phyloP scores from a whole-genome alignment of 2,797 vertebrate genomes.

The Schizopygopsis pylzovi region DNA sequence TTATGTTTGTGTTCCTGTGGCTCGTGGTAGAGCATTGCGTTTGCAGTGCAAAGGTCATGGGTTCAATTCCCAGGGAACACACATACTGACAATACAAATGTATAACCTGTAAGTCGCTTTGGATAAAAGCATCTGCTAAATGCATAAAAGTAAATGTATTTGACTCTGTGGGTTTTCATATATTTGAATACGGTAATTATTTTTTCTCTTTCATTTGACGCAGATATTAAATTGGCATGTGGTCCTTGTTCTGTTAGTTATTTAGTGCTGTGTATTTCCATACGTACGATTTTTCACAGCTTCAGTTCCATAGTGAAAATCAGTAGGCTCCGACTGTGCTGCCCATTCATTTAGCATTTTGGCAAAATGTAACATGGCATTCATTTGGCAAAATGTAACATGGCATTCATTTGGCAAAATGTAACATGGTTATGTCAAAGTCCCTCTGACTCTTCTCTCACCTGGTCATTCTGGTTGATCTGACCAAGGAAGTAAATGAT shows the following conservation, averaged over 20 bases:
- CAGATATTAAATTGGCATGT: neutral
- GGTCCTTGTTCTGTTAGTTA: neutral
- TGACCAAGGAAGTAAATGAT: conserved; percentile 87
- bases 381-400: too few species aligned
- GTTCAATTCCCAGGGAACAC: too few species aligned
- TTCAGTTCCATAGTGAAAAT: conserved; percentile 1
- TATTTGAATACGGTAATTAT: neutral
- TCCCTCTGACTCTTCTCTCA: conserved; percentile 54
- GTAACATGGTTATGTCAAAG: too few species aligned
- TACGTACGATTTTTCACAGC: conserved; percentile 1
- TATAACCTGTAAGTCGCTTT: too few species aligned
- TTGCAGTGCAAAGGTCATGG: too few species aligned
- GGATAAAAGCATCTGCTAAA: too few species aligned
- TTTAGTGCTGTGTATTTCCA: neutral
- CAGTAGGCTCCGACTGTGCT: neutral
- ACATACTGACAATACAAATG: too few species aligned
- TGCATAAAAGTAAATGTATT: too few species aligned
- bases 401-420: too few species aligned
- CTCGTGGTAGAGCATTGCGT: too few species aligned
- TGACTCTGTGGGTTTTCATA: neutral
- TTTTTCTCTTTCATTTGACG: neutral
- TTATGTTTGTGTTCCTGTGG: neutral
- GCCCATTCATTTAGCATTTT: neutral
- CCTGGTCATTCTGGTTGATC: conserved; percentile 73
- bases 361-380: too few species aligned